Conservation (phyloP, 2,888 invertebrate species). For the Baccha elongata region DNA sequence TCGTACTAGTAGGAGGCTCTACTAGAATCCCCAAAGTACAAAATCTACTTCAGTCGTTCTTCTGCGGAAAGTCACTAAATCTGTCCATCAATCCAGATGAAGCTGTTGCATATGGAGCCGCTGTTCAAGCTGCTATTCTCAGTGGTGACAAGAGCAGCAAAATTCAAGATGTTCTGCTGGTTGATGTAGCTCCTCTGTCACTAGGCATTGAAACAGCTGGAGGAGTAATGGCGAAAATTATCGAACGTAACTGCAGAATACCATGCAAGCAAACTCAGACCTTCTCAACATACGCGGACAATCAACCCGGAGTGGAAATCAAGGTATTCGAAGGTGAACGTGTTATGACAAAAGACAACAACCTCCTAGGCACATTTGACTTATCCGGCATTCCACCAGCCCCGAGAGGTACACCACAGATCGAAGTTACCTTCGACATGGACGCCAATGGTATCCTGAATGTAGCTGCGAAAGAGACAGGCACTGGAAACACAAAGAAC, state of each 20-base stretch:
- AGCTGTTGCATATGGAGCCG: conserved; percentile 89
- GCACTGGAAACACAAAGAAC: conserved; percentile 86
- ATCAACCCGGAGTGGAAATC: conserved; percentile 88
- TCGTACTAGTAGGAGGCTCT: conserved; percentile 90
- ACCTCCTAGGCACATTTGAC: conserved; percentile 96
- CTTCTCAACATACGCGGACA: conserved; percentile 90
- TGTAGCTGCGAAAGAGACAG: conserved; percentile 88
- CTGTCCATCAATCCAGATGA: conserved; percentile 90
- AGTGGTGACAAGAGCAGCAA: conserved; percentile 86
- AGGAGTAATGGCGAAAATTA: conserved; percentile 88
- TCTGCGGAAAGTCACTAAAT: conserved; percentile 87
- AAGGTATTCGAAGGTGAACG: conserved; percentile 89
- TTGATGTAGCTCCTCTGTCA: conserved; percentile 86
- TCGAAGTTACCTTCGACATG: conserved; percentile 89
- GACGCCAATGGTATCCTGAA: conserved; percentile 97
- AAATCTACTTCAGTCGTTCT: conserved; percentile 87
- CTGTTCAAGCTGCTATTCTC: conserved; percentile 87
- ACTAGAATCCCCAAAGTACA: conserved; percentile 90
- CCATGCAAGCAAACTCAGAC: conserved; percentile 87
- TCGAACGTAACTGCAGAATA: conserved; percentile 87
- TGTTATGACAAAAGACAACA: conserved; percentile 96
- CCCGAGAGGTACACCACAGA: conserved; percentile 92
- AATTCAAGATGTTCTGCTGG: conserved; percentile 87
- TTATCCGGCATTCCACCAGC: conserved; percentile 96
- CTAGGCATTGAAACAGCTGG: conserved; percentile 89